Evolutionary conservation across 2,888 invertebrate genomes (phyloP), one percentile per base, ranked within the genome.

Genomic region (Aspidiotus destructor): DNA sequence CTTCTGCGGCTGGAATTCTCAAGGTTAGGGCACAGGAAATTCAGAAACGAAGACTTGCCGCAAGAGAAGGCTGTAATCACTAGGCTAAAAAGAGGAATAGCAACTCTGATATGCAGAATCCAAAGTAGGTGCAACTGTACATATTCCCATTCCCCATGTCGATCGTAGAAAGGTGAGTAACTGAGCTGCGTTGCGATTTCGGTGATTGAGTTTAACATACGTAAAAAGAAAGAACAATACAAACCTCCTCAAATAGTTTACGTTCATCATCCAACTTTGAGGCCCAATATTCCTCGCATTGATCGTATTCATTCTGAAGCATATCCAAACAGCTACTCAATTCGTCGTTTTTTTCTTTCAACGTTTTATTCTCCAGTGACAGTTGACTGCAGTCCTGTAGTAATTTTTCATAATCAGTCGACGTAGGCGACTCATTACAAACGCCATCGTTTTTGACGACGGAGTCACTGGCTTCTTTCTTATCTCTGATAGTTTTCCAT

Each of bases 221-320:
- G 28, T 3, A 28, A 28, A 28, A 28, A 3, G 5, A 28, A 28
- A 28, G 28, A 28, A 28, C 28, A 28, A 28, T n/a, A 48, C 48
- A 68, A 65, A 73, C 73, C 70, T 73, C 72, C 74, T 86, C 87
- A 75, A 85, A 86, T 69, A 86, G 78, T 72, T 83, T 84, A 41
- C 91, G 81, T 77, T 92, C 92, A 71, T 88, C 89, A 61, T 86
- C 85, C 69, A 92, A 79, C 77, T 91, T 91, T 44, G 80, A 80
- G 62, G 85, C 82, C 92, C 92, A 92, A 78, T 92, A 92, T 76
- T 91, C 91, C 76, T 92, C 92, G 76, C 89, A 88, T 71, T 85
- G 85, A 74, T 91, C 91, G 76, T 89, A 90, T 75, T 91, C 92
- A 58, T 81, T 81, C 73, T 84, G 83, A 78, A 92, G 79, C 75